Conservation (phyloP, 2,797 vertebrate genomes). For the Diceros bicornis region DNA sequence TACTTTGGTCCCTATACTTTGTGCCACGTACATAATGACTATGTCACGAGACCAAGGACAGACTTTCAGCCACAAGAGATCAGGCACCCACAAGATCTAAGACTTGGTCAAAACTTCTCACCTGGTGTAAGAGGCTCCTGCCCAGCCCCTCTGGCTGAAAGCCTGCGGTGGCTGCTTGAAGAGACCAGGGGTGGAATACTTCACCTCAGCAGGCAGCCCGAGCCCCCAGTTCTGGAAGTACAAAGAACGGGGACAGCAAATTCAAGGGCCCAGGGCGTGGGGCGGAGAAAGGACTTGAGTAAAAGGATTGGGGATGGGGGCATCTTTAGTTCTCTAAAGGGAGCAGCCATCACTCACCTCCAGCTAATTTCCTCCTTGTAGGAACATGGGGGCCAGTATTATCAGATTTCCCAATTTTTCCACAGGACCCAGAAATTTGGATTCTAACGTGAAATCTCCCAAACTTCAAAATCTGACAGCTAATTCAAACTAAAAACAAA, state of each 20-base stretch:
- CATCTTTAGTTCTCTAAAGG: neutral
- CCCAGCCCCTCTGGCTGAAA: neutral
- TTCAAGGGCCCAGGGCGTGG: neutral
- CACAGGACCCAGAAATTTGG: neutral
- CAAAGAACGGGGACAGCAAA: neutral
- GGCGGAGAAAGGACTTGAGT: neutral
- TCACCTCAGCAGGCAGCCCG: accelerated
- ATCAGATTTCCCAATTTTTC: neutral
- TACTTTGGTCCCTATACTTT: neutral
- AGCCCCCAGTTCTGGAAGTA: neutral
- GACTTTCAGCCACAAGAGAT: neutral
- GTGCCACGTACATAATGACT: neutral
- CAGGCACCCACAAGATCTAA: neutral
- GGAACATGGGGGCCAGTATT: neutral
- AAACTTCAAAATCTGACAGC: slow-evolving; percentile 13
- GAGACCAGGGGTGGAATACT: neutral
- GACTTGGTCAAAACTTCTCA: neutral
- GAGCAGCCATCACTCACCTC: neutral
- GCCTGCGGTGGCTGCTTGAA: neutral
- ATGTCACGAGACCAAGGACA: neutral
- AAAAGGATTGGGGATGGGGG: neutral
- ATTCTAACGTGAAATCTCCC: neutral
- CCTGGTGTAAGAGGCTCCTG: neutral
- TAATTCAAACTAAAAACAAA: slow-evolving; percentile 18
- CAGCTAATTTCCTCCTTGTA: neutral